These are phyloP conservation scores for Threskiornis aethiopicus DNA, from an alignment of 2,797 vertebrate genomes.

Conservation along the genomic window DNA sequence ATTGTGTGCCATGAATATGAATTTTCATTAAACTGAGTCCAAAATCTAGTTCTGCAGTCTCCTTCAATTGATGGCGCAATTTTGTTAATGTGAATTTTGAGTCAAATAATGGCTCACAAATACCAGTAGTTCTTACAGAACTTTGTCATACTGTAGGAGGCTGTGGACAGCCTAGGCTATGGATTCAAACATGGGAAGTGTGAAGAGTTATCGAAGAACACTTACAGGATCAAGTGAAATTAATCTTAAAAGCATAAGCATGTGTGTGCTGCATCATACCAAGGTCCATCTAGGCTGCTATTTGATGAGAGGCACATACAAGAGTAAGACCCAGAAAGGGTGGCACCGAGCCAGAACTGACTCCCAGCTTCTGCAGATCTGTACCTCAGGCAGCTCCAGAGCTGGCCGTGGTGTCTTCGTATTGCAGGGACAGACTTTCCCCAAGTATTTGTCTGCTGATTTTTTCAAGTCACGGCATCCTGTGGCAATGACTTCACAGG, in stretches of 20 bases:
- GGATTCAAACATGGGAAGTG: background rate
- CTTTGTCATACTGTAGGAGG: background rate
- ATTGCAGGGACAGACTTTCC: background rate
- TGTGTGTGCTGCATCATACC: background rate
- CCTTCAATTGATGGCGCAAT: background rate
- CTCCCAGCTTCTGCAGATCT: background rate
- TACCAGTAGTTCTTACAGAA: background rate
- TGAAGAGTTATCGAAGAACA: background rate
- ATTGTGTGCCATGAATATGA: background rate
- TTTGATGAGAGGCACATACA: background rate
- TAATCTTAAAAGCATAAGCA: background rate
- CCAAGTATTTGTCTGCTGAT: background rate
- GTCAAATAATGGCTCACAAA: background rate
- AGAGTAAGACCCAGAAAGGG: background rate
- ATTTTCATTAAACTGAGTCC: background rate
- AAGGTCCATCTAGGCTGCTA: background rate
- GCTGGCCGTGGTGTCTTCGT: background rate
- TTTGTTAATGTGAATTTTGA: background rate
- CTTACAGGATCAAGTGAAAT: background rate
- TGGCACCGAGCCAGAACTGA: background rate
- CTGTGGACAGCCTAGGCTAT: background rate
- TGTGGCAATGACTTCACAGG: background rate
- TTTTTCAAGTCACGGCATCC: background rate
- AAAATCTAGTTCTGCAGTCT: background rate
- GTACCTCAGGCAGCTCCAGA: background rate